Evolutionary conservation across 2,113 vertebrate species (phyloP), one percentile per base, ranked within the genome.

Genomic region (Alouatta palliata): DNA sequence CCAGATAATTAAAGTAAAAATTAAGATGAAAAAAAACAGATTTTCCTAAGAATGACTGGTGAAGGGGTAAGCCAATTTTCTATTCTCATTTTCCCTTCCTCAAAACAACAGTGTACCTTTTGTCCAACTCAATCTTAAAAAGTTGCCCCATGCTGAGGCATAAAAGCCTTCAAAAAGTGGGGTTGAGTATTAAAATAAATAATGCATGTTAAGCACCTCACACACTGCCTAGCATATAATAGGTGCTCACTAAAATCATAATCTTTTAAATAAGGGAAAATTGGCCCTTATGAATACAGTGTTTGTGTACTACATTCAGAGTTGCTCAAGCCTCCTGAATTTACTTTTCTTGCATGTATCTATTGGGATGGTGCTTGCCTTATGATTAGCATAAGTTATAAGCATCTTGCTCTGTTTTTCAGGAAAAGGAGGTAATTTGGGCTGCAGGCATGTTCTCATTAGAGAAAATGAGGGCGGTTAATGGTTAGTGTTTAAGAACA

Each of bases 381-480:
- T 66, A 27, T 27, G 76, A 32, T 73, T 68, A 91, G 37, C 75
- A 32, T 54, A 96, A 70, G 76, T 95, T 87, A 82, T 45, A 94
- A 70, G 71, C 47, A 64, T 92, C 35, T 58, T 94, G 52, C 64
- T 94, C 87, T 86, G 73, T 64, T 93, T 91, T 95, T 93, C 54
- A 95, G 77, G 82, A 93, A 87, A 90, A 95, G 86, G 23, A 92
- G 91, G 84, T 87, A 85, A 83, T 94, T 94, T 94, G 96, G 83
- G 56, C 61, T 66, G 30, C 32, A 80, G 84, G 90, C 95, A 84
- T 80, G 40, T 81, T 92, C 52, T 97, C 8, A 86, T 94, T 92
- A 96, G 47, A 3, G 6, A 96, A 95, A 94, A 97, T 61, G 79
- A 97, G 54, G 82, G 61, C 0, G 4, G 61, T 56, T 75, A 83